Evolutionary conservation across 2,113 vertebrate genomes (phyloP), one percentile per base, ranked within the genome.

Genomic region (Pelmatolapia mariae): DNA sequence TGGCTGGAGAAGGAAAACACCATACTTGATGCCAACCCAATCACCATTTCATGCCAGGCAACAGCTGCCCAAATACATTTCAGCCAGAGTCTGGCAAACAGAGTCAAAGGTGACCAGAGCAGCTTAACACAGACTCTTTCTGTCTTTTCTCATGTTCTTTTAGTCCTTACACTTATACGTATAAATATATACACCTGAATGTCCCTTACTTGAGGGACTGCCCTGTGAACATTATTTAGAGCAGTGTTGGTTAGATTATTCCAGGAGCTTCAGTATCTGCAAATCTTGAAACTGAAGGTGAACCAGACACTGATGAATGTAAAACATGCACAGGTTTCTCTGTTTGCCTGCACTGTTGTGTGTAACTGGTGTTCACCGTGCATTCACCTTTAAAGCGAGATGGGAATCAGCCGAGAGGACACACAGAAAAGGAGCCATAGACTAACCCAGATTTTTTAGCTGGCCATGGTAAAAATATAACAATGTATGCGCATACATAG

Each of bases 401-500:
- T 91, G 66, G 47, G 89, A 87, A 94, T 91, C 86, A 83, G 80
- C 81, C 80, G 78, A 91, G 71, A 93, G 93, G 91, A 93, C 92
- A 94, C 80, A 80, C 80, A 91, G 68, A 95, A 89, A 91, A 93
- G 63, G 82, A 92, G 86, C 71, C 80, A 76, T 53, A 87, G 86
- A 91, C 86, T 95, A 96, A 95, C 93, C 94, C 94, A 95, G 95
- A 92, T 95, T 91, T 94, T 91, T 82, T 89, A 43, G 89, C 85
- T 91, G 90, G 86, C 88, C 91, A 90, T 10, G 81, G 93, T 95
- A 95, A 96, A 96, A 96, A 95, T 94, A 95, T 93, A 95, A 92
- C 93, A 94, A 96, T 94, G 89, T 96, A 96, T 95, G 95, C 89
- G 92, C 94, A 95, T 95, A 95, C 91, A 94, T 94, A 94, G 92